Base-by-base conservation (phyloP, 2,113 vertebrate species). In the Mungos mungo region DNA sequence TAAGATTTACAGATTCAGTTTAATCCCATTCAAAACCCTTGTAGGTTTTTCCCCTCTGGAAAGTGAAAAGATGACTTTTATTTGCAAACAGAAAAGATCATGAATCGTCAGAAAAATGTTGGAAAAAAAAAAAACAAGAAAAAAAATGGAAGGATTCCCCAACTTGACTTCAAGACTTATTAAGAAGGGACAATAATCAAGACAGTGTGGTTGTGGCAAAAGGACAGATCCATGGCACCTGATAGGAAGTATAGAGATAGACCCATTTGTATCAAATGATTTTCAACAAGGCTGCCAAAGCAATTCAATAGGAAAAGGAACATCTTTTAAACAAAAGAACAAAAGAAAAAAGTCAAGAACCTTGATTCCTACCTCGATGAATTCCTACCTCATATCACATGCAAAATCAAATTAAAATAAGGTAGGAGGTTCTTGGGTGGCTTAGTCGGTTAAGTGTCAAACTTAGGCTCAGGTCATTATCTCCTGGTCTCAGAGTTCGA, bases 61-160 rank as follows among this genome's bases (percentile, higher is more conserved):
- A 71, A 92, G 12, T 52, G n/a, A 87, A 6, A 77, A 88, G 79
- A 92, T 50, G 13, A 74, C 45, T 82, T 92, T 92, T 96, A 93
- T 72, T 90, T 98, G 80, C 63, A 88, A 89, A 94, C 25, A 87
- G 23, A 77, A 93, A 95, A 63, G n/a, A 69, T 66, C 45, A 88
- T 91, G 14, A 85, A 82, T 16, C 79, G 25, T 93, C 80, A 87
- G 90, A 81, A 95, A 0, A 33, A 13, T 68, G 27, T 68, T 94
- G 50, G 45, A 83, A 87, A 86, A 47, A 29, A 82, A 71, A 89
- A 45, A 29, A 86, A n/a, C n/a, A n/a, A 71, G 63, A 54, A 92
- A 86, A 80, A 41, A 54, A 1, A 41, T 66, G 27, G 27, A 25
- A 45, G 35, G 60, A 91, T 5, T 90, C 88, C 76, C 11, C 60